A percentile compares a stretch with the other conserved stretches of the same genome.
phyloP scores from a whole-genome alignment of 2,888 invertebrate genomes.

The Cylindroiulus punctatus region DNA sequence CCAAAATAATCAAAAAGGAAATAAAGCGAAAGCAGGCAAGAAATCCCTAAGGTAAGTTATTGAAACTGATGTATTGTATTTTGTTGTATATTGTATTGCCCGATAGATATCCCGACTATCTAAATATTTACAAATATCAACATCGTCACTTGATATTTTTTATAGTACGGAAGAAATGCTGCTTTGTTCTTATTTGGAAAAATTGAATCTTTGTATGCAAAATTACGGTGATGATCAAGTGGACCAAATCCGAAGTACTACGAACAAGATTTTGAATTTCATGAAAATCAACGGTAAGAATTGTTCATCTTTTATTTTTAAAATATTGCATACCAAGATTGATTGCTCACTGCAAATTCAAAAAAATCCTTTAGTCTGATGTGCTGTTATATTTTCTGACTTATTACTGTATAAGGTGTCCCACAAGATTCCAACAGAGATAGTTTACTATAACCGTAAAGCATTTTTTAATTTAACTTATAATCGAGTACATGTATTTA shows the following conservation, averaged over 20 bases:
- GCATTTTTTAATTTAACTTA: too few relatives aligned
- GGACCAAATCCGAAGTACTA: slow-evolving; percentile 13
- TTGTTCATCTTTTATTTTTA: neutral
- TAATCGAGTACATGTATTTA: too few relatives aligned
- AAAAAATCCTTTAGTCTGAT: too few relatives aligned
- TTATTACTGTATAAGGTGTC: too few relatives aligned
- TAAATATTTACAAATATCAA: too few relatives aligned
- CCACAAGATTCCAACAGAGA: too few relatives aligned
- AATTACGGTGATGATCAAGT: slow-evolving; percentile 2
- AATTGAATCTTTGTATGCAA: slow-evolving; percentile 8
- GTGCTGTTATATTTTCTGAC: too few relatives aligned
- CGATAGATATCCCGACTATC: too few relatives aligned
- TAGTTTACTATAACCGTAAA: too few relatives aligned
- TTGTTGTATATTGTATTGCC: too few relatives aligned
- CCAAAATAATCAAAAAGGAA: slow-evolving; percentile 33
- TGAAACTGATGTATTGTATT: neutral
- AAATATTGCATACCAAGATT: neutral
- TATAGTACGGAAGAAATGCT: slow-evolving; percentile 48
- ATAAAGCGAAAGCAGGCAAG: slow-evolving; percentile 4
- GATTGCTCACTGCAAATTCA: too few relatives aligned
- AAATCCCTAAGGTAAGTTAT: slow-evolving; percentile 22
- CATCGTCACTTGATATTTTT: neutral
- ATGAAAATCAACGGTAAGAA: slow-evolving; percentile 44
- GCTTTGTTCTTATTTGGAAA: slow-evolving; percentile 50
- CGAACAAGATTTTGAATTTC: slow-evolving; percentile 43